These are phyloP conservation scores for Drosophila dives DNA, from an alignment of 2,888 invertebrate genomes.

Conservation along the genomic window DNA sequence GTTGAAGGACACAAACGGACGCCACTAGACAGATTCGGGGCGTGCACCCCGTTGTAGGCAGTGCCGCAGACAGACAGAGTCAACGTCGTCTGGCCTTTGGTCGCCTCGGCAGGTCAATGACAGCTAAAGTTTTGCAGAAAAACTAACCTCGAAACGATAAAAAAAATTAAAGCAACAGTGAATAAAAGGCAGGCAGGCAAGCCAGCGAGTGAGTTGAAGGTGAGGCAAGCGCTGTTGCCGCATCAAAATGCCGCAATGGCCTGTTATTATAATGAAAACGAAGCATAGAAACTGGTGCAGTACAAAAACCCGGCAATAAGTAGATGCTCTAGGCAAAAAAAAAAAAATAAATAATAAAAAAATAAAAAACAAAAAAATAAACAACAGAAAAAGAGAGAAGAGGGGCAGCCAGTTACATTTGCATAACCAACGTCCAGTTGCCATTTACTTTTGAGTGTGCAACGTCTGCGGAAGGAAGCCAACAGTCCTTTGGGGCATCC, in stretches of 20 bases:
- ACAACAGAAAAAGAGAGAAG: neutral
- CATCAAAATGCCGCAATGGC: constrained; percentile 74
- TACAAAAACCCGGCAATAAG: constrained; percentile 54
- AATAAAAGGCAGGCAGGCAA: constrained; percentile 44
- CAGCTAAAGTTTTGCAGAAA: constrained; percentile 76
- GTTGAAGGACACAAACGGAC: constrained; percentile 65
- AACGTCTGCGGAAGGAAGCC: constrained; percentile 39
- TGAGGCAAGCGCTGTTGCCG: constrained; percentile 43
- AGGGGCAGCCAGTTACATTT: constrained; percentile 48
- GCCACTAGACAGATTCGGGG: constrained; percentile 50
- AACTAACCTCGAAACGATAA: constrained; percentile 78
- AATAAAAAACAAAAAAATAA: neutral
- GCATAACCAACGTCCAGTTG: constrained; percentile 59
- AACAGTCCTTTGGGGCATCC: neutral
- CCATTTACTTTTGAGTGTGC: constrained; percentile 64
- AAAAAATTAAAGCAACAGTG: constrained; percentile 75
- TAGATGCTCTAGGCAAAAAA: constrained; percentile 25
- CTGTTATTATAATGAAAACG: constrained; percentile 78
- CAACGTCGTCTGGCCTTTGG: constrained; percentile 51
- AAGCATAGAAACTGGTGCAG: constrained; percentile 62
- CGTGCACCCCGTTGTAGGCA: constrained; percentile 39
- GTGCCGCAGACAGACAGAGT: constrained; percentile 12
- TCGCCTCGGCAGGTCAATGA: constrained; percentile 67
- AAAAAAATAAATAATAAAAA: neutral
- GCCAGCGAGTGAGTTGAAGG: neutral